Base-by-base conservation (phyloP, 2,888 invertebrate genomes). In the Scrobipalpa atriplicella region DNA sequence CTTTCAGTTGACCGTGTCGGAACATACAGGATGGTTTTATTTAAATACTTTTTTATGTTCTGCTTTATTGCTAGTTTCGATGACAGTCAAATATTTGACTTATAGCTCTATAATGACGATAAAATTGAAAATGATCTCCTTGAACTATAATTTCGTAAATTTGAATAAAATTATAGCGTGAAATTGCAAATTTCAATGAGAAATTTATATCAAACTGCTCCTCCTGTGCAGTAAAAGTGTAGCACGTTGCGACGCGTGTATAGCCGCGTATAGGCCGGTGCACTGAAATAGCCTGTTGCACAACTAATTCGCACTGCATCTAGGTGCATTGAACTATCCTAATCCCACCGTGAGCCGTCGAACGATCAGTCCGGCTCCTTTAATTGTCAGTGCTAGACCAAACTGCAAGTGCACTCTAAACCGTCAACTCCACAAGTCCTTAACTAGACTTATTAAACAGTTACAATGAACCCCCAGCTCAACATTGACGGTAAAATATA, bases 271-370 rank as follows among this genome's bases (percentile, higher is more conserved):
- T 79, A 83, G 81, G 79, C 80, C 81, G 80, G 71, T 82, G 84
- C 84, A 84, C 87, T 79, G 69, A 92, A 92, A 92, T 92, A 92
- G 87, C 81, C 71, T 83, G 77, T 92, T 92, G 89, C 92, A 87
- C 91, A 92, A 92, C 86, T 81, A 78, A 91, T 92, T 91, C 79
- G 91, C 89, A 88, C 83, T 86, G 81, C 87, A 90, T 83, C 84
- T 84, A 83, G 73, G 92, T 85, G 88, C 92, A 89, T 87, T 92
- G 92, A 92, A 92, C 92, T 87, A 82, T 84, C 87, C 89, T 88
- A 88, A 89, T 87, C 84, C 80, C 79, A 83, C 77, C 79, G 80
- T 80, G 82, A 80, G 84, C 80, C 84, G 81, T 75, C 75, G 74
- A 84, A 80, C 80, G 87, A 85, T 86, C 87, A 90, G 91, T 90